A percentile compares a stretch with the other conserved stretches of the same genome.
Conservation (phyloP, 1,140 invertebrate genomes). For the Drosophila repletoides region DNA sequence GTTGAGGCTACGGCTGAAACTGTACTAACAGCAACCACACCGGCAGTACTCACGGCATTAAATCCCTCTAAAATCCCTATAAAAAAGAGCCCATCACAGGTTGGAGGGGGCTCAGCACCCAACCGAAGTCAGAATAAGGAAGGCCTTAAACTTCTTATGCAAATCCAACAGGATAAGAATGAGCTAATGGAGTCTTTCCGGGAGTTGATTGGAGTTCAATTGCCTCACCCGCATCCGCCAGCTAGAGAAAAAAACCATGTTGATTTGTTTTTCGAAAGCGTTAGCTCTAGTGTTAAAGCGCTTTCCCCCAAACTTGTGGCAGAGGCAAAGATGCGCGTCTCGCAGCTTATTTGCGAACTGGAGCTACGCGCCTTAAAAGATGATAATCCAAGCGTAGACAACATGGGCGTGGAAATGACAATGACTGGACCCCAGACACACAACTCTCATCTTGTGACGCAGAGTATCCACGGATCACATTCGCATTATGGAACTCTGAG, state of each 20-base stretch:
- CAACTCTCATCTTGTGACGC: background rate
- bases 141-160: conserved; percentile 66
- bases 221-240: conserved; percentile 16
- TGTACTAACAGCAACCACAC: background rate
- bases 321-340: conserved; percentile 77
- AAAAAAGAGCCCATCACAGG: background rate
- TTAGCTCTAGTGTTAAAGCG: conserved; percentile 77
- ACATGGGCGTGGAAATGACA: conserved; percentile 2
- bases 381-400: conserved; percentile 12
- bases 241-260: conserved; percentile 69
- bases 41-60: background rate
- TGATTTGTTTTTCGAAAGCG: conserved; percentile 77
- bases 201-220: conserved; percentile 64
- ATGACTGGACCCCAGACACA: background rate
- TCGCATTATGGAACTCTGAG: conserved; percentile 27
- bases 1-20: background rate
- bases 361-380: conserved; percentile 68
- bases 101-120: background rate
- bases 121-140: conserved; percentile 51
- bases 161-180: conserved; percentile 80
- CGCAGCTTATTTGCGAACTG: conserved; percentile 73
- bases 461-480: background rate
- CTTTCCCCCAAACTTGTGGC: conserved; percentile 72
- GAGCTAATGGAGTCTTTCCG: conserved; percentile 76
- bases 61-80: background rate